phyloP scores from a whole-genome alignment of 2,113 vertebrate genomes.

The Hippocampus comes region DNA sequence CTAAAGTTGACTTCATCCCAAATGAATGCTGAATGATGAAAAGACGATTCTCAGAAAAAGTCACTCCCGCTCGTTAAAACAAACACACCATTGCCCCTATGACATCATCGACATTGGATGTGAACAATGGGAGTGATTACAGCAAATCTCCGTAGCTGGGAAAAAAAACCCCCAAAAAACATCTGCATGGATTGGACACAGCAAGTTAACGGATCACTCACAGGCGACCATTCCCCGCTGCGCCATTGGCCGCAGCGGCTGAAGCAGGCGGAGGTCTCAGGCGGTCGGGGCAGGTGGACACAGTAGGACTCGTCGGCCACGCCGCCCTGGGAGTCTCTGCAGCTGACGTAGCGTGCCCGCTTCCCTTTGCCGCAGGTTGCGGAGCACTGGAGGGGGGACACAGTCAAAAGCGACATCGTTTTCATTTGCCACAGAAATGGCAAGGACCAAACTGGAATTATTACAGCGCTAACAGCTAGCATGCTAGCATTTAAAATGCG shows the following conservation, averaged over 20 bases:
- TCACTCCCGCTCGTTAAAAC: slow-evolving; percentile 3
- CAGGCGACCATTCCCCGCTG: slow-evolving; percentile 86
- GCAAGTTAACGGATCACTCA: slow-evolving; percentile 68
- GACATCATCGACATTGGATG: background rate
- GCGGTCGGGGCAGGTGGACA: slow-evolving; percentile 79
- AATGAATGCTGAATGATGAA: slow-evolving; percentile 10
- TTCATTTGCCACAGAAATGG: too few species aligned
- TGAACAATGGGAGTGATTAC: slow-evolving; percentile 7
- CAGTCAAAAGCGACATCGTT: too few species aligned
- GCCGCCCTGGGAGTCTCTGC: slow-evolving; percentile 79
- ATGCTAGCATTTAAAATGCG: too few species aligned
- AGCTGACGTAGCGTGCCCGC: slow-evolving; percentile 90
- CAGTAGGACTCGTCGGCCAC: slow-evolving; percentile 85
- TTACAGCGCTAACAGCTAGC: too few species aligned
- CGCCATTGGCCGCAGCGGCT: slow-evolving; percentile 91
- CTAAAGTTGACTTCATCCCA: slow-evolving; percentile 15
- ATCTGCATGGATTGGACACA: slow-evolving; percentile 40
- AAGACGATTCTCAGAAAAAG: slow-evolving; percentile 10
- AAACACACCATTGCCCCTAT: background rate
- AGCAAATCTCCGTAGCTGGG: slow-evolving; percentile 6
- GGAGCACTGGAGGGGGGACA: slow-evolving; percentile 78
- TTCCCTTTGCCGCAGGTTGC: slow-evolving; percentile 87
- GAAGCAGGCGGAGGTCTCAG: slow-evolving; percentile 82
- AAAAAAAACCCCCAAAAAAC: slow-evolving; percentile 10
- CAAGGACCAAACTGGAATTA: too few species aligned